Evolutionary conservation across 2,888 invertebrate species (phyloP).

Genomic region (Watsonalla binaria): DNA sequence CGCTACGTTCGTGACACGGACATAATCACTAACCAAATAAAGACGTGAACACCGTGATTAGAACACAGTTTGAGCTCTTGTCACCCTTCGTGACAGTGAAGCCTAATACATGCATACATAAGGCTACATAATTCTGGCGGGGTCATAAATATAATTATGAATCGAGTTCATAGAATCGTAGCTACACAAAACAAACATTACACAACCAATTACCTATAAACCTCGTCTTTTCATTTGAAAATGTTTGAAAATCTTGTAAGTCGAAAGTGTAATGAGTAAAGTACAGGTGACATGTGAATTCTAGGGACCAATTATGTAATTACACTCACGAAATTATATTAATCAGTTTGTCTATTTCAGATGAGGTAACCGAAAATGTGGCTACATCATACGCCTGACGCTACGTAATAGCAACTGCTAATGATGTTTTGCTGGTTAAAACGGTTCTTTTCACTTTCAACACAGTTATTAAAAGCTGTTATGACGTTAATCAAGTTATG

Average conservation of each 20-base stretch:
- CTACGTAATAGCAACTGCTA: slow-evolving; percentile 11
- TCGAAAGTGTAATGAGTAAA: too few relatives aligned
- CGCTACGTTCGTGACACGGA: slow-evolving; percentile 3
- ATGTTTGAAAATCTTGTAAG: too few relatives aligned
- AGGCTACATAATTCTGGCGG: neutral
- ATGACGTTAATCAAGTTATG: too few relatives aligned
- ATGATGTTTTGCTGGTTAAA: slow-evolving; percentile 5
- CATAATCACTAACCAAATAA: slow-evolving; percentile 2
- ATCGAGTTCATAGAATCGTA: too few relatives aligned
- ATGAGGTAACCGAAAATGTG: too few relatives aligned
- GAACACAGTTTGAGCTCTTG: neutral
- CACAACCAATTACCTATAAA: too few relatives aligned
- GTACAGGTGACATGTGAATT: neutral
- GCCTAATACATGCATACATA: neutral
- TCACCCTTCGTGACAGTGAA: neutral
- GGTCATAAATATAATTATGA: too few relatives aligned
- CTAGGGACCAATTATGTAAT: neutral
- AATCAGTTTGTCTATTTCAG: too few relatives aligned
- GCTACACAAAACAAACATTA: too few relatives aligned
- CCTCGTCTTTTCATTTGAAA: too few relatives aligned
- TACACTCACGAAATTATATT: too few relatives aligned
- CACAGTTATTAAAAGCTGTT: too few relatives aligned
- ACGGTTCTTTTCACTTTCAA: neutral
- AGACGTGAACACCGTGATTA: neutral
- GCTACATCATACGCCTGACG: slow-evolving; percentile 13